Percentiles rank a stretch among this genome's conserved stretches.
These are phyloP conservation scores for Myotis daubentonii DNA, from an alignment of 2,797 vertebrate species.

Conservation along the genomic window DNA sequence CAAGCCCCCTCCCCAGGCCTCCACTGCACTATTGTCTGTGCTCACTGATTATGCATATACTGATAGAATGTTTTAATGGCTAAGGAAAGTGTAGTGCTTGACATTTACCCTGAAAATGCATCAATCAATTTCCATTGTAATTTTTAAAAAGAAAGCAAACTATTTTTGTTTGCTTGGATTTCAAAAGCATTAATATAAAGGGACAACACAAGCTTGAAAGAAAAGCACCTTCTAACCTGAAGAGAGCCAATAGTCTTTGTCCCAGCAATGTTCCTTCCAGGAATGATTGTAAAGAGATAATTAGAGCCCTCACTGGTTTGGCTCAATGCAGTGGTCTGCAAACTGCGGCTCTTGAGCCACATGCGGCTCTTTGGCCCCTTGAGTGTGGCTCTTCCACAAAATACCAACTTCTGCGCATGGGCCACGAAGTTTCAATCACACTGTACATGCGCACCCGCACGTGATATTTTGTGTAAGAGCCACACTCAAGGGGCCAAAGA, in stretches of 20 bases:
- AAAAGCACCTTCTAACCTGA: neutral
- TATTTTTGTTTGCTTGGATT: neutral
- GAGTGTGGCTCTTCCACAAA: too few relatives aligned
- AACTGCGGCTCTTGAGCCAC: too few relatives aligned
- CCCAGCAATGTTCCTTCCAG: neutral
- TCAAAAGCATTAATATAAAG: slow-evolving; percentile 1
- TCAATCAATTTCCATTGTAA: neutral
- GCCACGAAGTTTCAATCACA: too few relatives aligned
- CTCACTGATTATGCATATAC: too few relatives aligned
- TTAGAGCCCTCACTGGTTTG: neutral
- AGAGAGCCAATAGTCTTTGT: neutral
- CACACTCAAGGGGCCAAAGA: too few relatives aligned
- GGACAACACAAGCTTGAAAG: neutral
- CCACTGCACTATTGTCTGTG: neutral
- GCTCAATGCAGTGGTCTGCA: too few relatives aligned
- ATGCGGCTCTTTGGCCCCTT: too few relatives aligned
- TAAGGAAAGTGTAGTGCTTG: neutral
- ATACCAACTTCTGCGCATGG: too few relatives aligned
- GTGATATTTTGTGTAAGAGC: too few relatives aligned
- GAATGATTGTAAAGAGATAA: neutral
- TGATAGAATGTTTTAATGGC: neutral
- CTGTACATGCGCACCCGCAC: too few relatives aligned
- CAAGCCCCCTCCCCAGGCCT: neutral
- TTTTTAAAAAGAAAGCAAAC: slow-evolving; percentile 10
- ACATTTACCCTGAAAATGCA: neutral